Percentiles rank a stretch among this genome's conserved stretches.
Evolutionary conservation across 2,888 invertebrate species (phyloP).

Genomic region (Drosophila anceps): DNA sequence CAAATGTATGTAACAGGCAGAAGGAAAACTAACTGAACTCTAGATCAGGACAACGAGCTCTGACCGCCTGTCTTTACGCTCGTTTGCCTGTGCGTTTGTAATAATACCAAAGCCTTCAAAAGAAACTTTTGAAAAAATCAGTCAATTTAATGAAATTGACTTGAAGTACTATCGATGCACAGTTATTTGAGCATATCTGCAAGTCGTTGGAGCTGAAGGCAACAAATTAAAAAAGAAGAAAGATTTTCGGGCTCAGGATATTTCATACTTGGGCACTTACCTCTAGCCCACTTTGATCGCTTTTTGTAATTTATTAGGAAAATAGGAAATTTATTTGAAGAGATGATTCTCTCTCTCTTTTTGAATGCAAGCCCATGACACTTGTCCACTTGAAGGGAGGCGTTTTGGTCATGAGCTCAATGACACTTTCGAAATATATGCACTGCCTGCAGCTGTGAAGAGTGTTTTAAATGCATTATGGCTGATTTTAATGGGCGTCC

Average conservation of each 20-base stretch:
- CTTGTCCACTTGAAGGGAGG: not conserved
- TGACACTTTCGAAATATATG: not conserved
- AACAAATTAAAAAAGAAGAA: not conserved
- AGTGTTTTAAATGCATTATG: slow-evolving; percentile 1
- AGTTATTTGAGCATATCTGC: not conserved
- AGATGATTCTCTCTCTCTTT: not conserved
- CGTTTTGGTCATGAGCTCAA: not conserved
- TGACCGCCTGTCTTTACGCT: not conserved
- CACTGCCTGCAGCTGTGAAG: not conserved
- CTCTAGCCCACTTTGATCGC: not conserved
- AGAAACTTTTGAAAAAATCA: not conserved
- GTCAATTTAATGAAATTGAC: not conserved
- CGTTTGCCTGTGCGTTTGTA: too few relatives aligned
- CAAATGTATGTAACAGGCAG: not conserved
- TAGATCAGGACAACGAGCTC: not conserved
- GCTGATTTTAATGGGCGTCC: slow-evolving; percentile 28
- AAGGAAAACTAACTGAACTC: not conserved
- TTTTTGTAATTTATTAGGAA: not conserved
- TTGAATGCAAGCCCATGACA: not conserved
- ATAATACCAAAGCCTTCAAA: too few relatives aligned
- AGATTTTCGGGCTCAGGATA: not conserved
- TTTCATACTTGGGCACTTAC: not conserved
- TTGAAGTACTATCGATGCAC: not conserved
- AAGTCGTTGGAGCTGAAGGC: not conserved
- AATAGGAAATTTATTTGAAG: not conserved